Evolutionary conservation across 2,888 invertebrate species (phyloP), one percentile per base, ranked within the genome.

Genomic region (Agrochola litura): DNA sequence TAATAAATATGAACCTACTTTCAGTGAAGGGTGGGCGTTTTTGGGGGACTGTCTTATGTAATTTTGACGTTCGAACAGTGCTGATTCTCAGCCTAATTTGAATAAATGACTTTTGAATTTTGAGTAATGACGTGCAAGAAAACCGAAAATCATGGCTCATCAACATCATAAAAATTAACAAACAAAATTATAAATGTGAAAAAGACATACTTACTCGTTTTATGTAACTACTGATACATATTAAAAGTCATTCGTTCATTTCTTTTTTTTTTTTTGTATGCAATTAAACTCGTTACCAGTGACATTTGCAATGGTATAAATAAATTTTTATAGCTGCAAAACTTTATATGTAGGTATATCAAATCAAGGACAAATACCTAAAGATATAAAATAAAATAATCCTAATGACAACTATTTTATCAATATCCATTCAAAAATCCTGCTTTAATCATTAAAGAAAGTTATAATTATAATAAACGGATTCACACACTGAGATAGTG

Each of bases 301-400:
- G 63, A 10, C 41, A 72, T 67, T 70, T 60, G 6, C 22, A 64
- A 37, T 43, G 0, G n/a, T 22, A 54, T 37, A 43, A 66, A 64
- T 56, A 43, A 16, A 12, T 69, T 46, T 46, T 52, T 43, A 56
- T 56, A 30, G 30, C 30, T 30, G 10, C 14, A 69, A 41, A 37
- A 41, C 14, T 3, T 43, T 37, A 49, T 54, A 54, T 19, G 1
- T n/a, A n/a, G n/a, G n/a, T 25, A 9, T n/a, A 16, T 46, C 43
- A 65, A 61, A 64, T 74, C 56, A 69, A 72, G 67, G 49, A 43
- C 60, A 65, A 74, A 67, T 37, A 49, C 25, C 0, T 12, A 65
- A 14, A 69, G 43, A 56, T 22, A 49, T 0, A 41, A 56, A 69
- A 56, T 25, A 63, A 56, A 43, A 37, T 66, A 41, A 69, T 49